These are phyloP conservation scores for Ichneumoninae sp. DNA, from an alignment of 2,888 invertebrate genomes.

Conservation along the genomic window DNA sequence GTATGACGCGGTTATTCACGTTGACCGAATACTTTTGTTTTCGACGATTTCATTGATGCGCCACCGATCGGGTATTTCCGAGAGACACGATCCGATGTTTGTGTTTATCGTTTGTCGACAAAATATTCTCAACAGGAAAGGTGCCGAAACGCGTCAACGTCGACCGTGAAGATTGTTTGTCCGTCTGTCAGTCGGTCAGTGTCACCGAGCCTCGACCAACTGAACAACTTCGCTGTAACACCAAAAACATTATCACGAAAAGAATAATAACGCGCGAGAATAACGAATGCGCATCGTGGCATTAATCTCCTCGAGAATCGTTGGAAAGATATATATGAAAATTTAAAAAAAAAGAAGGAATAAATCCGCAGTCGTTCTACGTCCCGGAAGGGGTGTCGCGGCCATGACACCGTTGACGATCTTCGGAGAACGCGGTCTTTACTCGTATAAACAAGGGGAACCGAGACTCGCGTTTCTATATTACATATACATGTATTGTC, in stretches of 20 bases:
- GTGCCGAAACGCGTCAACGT: slow-evolving; percentile 12
- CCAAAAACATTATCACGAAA: not conserved
- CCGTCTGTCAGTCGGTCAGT: slow-evolving; percentile 47
- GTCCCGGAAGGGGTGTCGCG: slow-evolving; percentile 35
- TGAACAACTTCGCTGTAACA: slow-evolving; percentile 7
- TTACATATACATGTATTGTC: slow-evolving; percentile 24
- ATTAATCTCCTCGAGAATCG: slow-evolving; percentile 15
- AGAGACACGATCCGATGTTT: not conserved
- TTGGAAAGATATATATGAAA: not conserved
- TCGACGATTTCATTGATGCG: not conserved
- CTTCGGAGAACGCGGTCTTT: slow-evolving; percentile 46
- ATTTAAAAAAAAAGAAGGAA: not conserved
- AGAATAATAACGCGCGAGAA: slow-evolving; percentile 1
- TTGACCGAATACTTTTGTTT: not conserved
- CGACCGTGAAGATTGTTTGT: slow-evolving; percentile 50
- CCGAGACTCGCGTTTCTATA: slow-evolving; percentile 7
- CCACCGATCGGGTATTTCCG: not conserved
- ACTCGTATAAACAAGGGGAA: slow-evolving; percentile 44
- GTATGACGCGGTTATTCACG: not conserved
- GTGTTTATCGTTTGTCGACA: slow-evolving; percentile 23
- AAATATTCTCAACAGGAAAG: not conserved
- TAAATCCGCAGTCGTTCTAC: not conserved
- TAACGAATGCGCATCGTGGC: slow-evolving; percentile 1
- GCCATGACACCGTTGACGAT: slow-evolving; percentile 22
- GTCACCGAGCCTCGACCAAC: slow-evolving; percentile 13